Percentiles rank a stretch among this genome's conserved stretches.
Conservation (phyloP, 2,888 invertebrate species). For the Orthosia cruda region DNA sequence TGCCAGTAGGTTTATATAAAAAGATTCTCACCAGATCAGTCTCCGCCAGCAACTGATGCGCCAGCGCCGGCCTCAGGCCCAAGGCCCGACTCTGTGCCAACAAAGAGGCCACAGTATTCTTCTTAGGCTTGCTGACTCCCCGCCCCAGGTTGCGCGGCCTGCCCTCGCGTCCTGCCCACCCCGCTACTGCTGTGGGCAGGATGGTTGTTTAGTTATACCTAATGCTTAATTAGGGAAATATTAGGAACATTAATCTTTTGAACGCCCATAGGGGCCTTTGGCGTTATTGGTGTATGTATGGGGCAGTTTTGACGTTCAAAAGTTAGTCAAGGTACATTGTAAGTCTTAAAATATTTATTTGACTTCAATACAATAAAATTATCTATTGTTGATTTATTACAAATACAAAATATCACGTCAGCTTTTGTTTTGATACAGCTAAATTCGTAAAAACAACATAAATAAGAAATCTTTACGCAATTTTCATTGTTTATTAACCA, state of each 20-base stretch:
- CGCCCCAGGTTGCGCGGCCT: conserved; percentile 96
- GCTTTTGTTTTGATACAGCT: too few relatives aligned
- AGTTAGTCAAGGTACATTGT: not conserved
- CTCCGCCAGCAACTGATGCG: conserved; percentile 93
- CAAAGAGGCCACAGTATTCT: conserved; percentile 97
- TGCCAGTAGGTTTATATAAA: too few relatives aligned
- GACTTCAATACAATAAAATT: too few relatives aligned
- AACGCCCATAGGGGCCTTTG: not conserved
- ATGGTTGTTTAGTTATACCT: conserved; percentile 24
- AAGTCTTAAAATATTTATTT: too few relatives aligned
- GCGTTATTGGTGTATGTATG: not conserved
- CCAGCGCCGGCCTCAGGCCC: conserved; percentile 95
- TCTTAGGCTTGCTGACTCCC: conserved; percentile 97
- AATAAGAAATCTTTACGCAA: too few relatives aligned
- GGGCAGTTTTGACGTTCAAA: not conserved
- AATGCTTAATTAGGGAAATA: conserved; percentile 26
- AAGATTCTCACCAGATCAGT: conserved; percentile 84
- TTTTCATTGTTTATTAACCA: too few relatives aligned
- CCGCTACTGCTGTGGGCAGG: conserved; percentile 79
- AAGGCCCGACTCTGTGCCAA: conserved; percentile 97
- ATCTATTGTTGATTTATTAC: too few relatives aligned
- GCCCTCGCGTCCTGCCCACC: conserved; percentile 93
- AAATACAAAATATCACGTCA: too few relatives aligned
- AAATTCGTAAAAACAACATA: too few relatives aligned
- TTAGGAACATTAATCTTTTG: conserved; percentile 1